Conservation (phyloP, 2,113 vertebrate species). For the Aphyosemion australe region DNA sequence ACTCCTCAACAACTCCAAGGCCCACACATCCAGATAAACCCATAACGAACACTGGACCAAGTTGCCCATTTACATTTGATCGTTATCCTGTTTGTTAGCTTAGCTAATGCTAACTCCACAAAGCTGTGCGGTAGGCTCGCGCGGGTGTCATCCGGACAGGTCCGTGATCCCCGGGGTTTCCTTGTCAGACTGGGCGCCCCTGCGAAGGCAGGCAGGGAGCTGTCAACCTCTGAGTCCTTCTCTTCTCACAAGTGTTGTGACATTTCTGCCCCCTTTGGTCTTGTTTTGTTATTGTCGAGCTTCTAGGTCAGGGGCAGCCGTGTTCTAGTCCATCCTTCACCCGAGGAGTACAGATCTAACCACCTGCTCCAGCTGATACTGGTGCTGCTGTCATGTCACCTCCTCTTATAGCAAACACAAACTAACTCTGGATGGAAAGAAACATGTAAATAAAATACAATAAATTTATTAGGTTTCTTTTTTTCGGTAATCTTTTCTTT, state of each 20-base stretch:
- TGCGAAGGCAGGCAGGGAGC: constrained; percentile 44
- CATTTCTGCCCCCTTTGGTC: constrained; percentile 47
- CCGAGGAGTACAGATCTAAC: constrained; percentile 39
- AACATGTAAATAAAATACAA: too few relatives aligned
- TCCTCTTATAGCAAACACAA: too few relatives aligned
- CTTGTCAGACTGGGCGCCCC: constrained; percentile 49
- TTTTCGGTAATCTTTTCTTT: too few relatives aligned
- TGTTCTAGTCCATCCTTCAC: constrained; percentile 48
- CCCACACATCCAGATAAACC: constrained; percentile 24
- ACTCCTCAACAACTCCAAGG: constrained; percentile 38
- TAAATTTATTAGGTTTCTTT: too few relatives aligned
- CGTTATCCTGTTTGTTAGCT: constrained; percentile 55
- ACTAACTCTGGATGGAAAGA: too few relatives aligned
- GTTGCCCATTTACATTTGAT: constrained; percentile 49
- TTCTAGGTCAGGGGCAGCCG: constrained; percentile 27
- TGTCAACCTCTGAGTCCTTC: constrained; percentile 47
- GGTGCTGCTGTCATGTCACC: constrained; percentile 48
- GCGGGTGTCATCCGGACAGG: constrained; percentile 69
- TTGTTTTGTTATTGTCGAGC: constrained; percentile 31
- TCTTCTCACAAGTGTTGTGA: constrained; percentile 51
- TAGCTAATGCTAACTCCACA: constrained; percentile 65
- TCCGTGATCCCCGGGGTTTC: constrained; percentile 78
- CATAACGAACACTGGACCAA: constrained; percentile 4
- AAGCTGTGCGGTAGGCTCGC: constrained; percentile 33
- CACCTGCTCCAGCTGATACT: constrained; percentile 40